Base-by-base conservation (phyloP, 2,113 vertebrate genomes). In the Blennius ocellaris region DNA sequence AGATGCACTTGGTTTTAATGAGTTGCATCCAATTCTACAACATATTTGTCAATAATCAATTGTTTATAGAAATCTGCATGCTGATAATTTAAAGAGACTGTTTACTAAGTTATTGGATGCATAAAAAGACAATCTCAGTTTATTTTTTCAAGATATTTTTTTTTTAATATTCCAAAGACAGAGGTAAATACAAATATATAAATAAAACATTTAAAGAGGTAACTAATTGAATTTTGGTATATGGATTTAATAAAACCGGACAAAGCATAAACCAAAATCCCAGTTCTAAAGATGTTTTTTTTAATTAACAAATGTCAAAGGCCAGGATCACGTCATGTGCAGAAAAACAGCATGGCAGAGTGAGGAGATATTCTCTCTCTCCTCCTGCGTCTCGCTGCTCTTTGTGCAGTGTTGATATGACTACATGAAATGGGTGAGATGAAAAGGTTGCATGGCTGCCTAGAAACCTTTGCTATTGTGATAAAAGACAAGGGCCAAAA, bases 391-490 rank as follows among this genome's bases (percentile, higher is more conserved):
- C 68, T 50, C 62, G 53, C 69, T 66, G 40, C 55, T 80, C 73
- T 90, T 88, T 90, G 90, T 89, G 86, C 57, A 5, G 67, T 21
- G 69, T 83, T 86, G 85, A 84, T 90, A 83, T 69, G 85, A 78
- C 77, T 53, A 77, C 85, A 79, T 88, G 80, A 89, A 90, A 90
- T 87, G 80, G 81, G 72, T 21, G 64, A 80, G 80, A 90, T 91
- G 89, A 89, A 90, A 92, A 85, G 86, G 87, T 85, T 69, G 74
- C 66, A 49, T 47, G 72, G 85, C 85, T 72, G 80, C 85, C 68
- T 69, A 43, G 74, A 87, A 92, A 84, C 88, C 78, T 90, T 89
- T 85, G 74, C 84, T 88, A 81, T 85, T 87, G 87, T 86, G 85
- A 86, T 86, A 82, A 89, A 89, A 89, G 88, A 82, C 87, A 81